Base-by-base conservation (phyloP, 2,113 vertebrate genomes). In the Rhizomys pruinosus region DNA sequence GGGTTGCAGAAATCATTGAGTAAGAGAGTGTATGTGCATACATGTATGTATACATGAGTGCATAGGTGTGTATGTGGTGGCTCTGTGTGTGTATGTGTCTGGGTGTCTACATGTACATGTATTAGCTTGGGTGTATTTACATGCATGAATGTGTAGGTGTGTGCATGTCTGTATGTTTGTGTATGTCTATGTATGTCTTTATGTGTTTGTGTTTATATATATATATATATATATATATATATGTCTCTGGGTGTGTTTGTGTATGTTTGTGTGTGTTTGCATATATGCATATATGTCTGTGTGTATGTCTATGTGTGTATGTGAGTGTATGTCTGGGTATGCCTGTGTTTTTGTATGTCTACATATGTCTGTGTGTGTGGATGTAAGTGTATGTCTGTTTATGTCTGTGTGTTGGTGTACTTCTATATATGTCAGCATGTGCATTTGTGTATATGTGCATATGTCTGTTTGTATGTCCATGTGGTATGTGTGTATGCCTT, bases 1-100 rank as follows among this genome's bases (percentile, higher is more conserved):
- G 55, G 5, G 0, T 85, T 76, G 29, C 22, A 90, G 96, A 97
- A 96, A 84, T 89, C 3, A 90, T 94, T 96, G 71, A 71, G 23
- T 20, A 90, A 78, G 86, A 85, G 96, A 95, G 91, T 34, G 32
- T 25, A 23, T 19, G 29, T n/a, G 64, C 25, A 32, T 52, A 52
- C 29, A 9, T 78, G 17, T 64, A 64, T 42, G 23, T 61, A 16
- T 22, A 52, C 59, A 61, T 79, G 11, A 6, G 22, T 34, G 34
- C 8, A 17, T n/a, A 25, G 7, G 11, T 66, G 20, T 57, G 59
- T 16, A 61, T 22, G 59, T 61, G 59, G 15, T 61, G 59, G 8
- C 22, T 61, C 8, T 10, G 59, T 22, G 22, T 16, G 59, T 61
- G 59, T 61, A 10, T 81, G 10, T 76, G 25, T 42, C 39, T 44